Evolutionary conservation across 2,888 invertebrate genomes (phyloP), one percentile per base, ranked within the genome.

Genomic region (Ceriagrion tenellum): DNA sequence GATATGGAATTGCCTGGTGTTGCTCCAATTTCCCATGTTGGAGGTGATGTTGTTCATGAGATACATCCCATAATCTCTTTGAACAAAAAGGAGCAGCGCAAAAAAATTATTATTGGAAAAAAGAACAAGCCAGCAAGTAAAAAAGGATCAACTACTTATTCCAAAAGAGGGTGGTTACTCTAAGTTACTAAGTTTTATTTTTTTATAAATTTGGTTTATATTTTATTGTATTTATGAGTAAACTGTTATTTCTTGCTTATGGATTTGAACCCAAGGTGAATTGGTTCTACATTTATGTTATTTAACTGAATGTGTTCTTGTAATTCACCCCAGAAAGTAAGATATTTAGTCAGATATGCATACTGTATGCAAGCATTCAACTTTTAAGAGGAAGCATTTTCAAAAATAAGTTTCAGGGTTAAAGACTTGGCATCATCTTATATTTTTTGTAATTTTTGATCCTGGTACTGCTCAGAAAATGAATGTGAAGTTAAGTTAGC

Each of bases 1-100:
- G 93, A 40, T 40, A 93, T 93, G 74, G 93, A 93, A 47, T 74
- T 93, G n/a, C 69, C 69, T n/a, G n/a, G 26, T 93, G 93, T 93
- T n/a, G 93, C 93, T n/a, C 69, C 93, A 13, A 69, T 93, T 74
- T 69, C 93, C n/a, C 93, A 63, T n/a, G 93, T 93, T 69, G 69
- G 47, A 2, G 69, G 47, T 93, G 93, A 93, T 69, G 47, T 47
- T 63, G 47, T 93, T 18, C 63, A 93, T 47, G 93, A 93, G 47
- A 93, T 93, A 26, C 90, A 91, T 59, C 93, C 93, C 18, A 69
- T 93, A 35, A 93, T 93, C 47, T 35, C 69, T 40, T n/a, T 93
- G n/a, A 40, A 55, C 69, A 63, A 93, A 47, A 69, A 93, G 47
- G 93, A 93, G 26, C 74, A 40, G 20, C 93, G 47, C 23, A 93